Evolutionary conservation across 2,797 vertebrate species (phyloP).

Genomic region (Halcyon smyrnensis): DNA sequence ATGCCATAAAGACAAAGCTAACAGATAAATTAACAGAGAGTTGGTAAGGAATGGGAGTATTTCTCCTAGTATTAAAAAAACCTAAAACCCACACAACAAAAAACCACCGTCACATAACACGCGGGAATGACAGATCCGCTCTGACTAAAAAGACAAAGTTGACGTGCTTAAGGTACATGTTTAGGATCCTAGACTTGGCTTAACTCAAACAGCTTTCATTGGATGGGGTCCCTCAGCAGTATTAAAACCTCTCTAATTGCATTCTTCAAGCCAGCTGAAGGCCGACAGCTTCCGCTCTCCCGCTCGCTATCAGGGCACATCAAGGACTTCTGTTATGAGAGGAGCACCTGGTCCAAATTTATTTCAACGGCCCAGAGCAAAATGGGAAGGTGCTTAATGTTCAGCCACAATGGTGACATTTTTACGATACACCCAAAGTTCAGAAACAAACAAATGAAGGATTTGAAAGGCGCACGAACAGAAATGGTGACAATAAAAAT

Average conservation of each 20-base stretch:
- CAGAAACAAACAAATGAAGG: slow-evolving; percentile 90
- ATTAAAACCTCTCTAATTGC: slow-evolving; percentile 85
- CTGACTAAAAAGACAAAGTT: slow-evolving; percentile 29
- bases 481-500: slow-evolving; percentile 89
- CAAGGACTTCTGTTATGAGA: slow-evolving; percentile 84
- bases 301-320: slow-evolving; percentile 86
- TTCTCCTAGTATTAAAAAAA: not conserved
- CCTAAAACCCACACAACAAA: not conserved
- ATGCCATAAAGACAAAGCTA: not conserved
- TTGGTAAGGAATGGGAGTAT: slow-evolving; percentile 3
- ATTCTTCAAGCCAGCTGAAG: slow-evolving; percentile 87
- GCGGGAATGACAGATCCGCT: not conserved
- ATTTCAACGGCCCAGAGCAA: slow-evolving; percentile 85
- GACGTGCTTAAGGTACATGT: slow-evolving; percentile 21
- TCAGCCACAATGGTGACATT: slow-evolving; percentile 95
- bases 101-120: not conserved
- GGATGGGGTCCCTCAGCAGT: slow-evolving; percentile 80
- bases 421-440: slow-evolving; percentile 89
- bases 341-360: slow-evolving; percentile 88
- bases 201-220: slow-evolving; percentile 74
- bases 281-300: slow-evolving; percentile 87
- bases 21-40: slow-evolving; percentile 16
- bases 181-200: slow-evolving; percentile 74
- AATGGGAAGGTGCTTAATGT: slow-evolving; percentile 92
- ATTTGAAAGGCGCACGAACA: slow-evolving; percentile 86